Evolutionary conservation across 2,888 invertebrate species (phyloP), one percentile per base, ranked within the genome.

Genomic region (Mythimna lalbum): DNA sequence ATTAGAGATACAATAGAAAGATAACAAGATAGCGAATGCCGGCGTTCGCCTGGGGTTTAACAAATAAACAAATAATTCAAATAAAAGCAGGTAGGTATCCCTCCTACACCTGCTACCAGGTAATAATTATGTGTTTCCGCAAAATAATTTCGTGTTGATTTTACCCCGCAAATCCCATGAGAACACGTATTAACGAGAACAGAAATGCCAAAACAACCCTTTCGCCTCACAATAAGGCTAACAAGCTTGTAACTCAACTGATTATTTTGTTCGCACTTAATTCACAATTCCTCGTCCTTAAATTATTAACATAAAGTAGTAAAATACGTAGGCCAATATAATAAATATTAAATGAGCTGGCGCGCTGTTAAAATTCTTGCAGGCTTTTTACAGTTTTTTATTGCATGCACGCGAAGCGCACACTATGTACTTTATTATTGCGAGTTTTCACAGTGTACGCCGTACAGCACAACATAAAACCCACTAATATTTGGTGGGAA

Each of bases 101-200:
- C 47, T 47, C n/a, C n/a, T 66, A 79, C 79, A 87, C 84, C 81
- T 85, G 83, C 77, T 80, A 52, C 74, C 36, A 57, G 80, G 53
- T 81, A 76, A 78, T 76, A 43, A 43, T 43, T 17, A 64, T 63
- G 33, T 61, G 70, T 64, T 77, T 70, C 71, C 69, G 43, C 77
- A 72, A 80, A 80, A 79, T 82, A 82, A 87, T 83, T 82, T 79
- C 69, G 75, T 84, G 84, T 86, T 83, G 71, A 82, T 83, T 78
- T 79, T 80, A 78, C 74, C 76, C 61, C 62, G 39, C 39, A 73
- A 70, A 62, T 59, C 70, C 62, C 60, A 70, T 69, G 62, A 65
- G 64, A 70, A 52, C 69, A 69, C 27, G 61, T 53, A 76, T 75
- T 68, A 73, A 80, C 55, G 36, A 19, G 65, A 64, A 76, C n/a